A percentile compares a stretch with the other conserved stretches of the same genome.
These are phyloP conservation scores for Neolamprologus ventralis DNA, from an alignment of 2,113 vertebrate species.

Conservation along the genomic window DNA sequence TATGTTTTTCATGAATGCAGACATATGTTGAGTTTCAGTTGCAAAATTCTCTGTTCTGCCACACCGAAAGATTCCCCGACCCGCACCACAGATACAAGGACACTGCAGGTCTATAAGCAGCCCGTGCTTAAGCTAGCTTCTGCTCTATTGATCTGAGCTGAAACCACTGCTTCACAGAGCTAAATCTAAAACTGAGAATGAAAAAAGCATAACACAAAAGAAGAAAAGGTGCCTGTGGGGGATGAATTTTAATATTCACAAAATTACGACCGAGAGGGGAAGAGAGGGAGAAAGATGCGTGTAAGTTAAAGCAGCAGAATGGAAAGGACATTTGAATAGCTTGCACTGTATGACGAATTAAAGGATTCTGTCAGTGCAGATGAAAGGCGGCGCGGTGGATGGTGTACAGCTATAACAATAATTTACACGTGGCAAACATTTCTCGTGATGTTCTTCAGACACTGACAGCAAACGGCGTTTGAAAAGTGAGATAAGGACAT, in stretches of 20 bases:
- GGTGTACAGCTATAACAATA: background rate
- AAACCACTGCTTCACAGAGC: slow-evolving; percentile 14
- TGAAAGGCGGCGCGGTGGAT: background rate
- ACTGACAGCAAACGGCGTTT: background rate
- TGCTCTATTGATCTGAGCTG: slow-evolving; percentile 39
- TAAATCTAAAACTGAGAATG: background rate
- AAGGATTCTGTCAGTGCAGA: background rate
- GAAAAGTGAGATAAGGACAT: background rate
- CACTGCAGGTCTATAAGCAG: slow-evolving; percentile 13
- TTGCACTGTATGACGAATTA: background rate
- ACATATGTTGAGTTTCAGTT: background rate
- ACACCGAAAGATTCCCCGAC: background rate
- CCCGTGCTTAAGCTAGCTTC: background rate
- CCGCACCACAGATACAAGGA: slow-evolving; percentile 21
- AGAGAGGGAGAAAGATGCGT: background rate
- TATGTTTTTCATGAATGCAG: background rate
- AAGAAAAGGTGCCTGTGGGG: background rate
- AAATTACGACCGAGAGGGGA: background rate
- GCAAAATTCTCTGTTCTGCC: background rate
- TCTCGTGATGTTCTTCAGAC: background rate
- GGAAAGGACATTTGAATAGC: background rate
- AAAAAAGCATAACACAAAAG: background rate
- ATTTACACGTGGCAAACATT: background rate
- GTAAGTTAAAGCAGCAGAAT: background rate
- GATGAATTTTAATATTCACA: slow-evolving; percentile 10